phyloP scores from a whole-genome alignment of 2,113 vertebrate genomes.

The Saimiri boliviensis region DNA sequence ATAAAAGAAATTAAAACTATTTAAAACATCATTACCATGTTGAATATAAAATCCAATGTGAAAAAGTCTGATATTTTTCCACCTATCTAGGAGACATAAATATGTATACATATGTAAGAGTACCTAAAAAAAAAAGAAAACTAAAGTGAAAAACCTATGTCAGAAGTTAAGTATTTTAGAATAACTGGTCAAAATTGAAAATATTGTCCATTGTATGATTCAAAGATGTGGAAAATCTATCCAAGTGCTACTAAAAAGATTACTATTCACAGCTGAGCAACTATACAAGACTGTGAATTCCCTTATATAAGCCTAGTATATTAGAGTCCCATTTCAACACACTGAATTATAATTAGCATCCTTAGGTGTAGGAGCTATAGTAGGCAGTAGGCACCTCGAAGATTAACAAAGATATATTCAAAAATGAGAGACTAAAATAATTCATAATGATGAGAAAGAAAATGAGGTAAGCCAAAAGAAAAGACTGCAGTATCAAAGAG shows the following conservation, averaged over 20 bases:
- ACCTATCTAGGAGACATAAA: neutral
- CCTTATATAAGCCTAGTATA: neutral
- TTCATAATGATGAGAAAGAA: neutral
- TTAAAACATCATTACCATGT: neutral
- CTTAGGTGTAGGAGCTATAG: neutral
- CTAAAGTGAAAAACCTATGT: neutral
- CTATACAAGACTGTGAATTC: neutral
- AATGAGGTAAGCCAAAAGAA: neutral
- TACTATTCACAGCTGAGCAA: neutral
- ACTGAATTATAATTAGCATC: neutral
- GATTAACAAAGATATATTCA: neutral
- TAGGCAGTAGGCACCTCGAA: neutral
- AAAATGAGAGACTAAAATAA: constrained; percentile 3
- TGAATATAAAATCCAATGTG: neutral
- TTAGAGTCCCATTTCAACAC: neutral
- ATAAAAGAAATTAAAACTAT: constrained; percentile 35
- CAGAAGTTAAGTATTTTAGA: neutral
- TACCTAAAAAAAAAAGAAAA: constrained; percentile 6
- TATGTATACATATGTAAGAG: neutral
- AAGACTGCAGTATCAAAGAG: neutral
- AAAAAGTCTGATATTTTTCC: neutral
- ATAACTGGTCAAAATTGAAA: constrained; percentile 11
- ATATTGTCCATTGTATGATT: neutral
- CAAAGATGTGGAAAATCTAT: neutral
- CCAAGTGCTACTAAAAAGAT: constrained; percentile 20